Evolutionary conservation across 2,113 vertebrate genomes (phyloP).

Genomic region (Pavo muticus): DNA sequence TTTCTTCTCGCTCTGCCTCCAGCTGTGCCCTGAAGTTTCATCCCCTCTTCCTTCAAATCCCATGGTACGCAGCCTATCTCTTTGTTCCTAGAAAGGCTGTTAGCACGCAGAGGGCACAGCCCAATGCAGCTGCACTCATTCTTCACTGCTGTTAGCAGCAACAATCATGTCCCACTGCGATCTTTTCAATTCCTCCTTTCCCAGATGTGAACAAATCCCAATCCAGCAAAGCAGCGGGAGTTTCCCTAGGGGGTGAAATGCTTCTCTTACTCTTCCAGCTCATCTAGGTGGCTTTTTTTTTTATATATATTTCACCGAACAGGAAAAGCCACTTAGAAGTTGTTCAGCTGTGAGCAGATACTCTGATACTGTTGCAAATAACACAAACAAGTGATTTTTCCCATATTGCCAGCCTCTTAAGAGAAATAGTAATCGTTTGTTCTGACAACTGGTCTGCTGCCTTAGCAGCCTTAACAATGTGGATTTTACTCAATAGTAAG

Average conservation of each 20-base stretch:
- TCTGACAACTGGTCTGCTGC: not conserved
- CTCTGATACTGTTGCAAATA: not conserved
- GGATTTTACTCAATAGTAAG: not conserved
- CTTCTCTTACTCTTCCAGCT: not conserved
- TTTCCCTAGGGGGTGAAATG: not conserved
- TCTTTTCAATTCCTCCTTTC: not conserved
- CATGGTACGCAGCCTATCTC: not conserved
- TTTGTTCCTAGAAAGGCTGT: slow-evolving; percentile 10
- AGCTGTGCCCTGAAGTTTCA: not conserved
- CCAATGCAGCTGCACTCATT: not conserved
- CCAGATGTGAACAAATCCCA: not conserved
- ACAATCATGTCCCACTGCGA: not conserved
- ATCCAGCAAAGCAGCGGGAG: not conserved
- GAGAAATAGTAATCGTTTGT: not conserved
- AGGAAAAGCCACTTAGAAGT: not conserved
- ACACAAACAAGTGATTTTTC: not conserved
- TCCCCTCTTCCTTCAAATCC: not conserved
- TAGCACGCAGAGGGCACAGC: not conserved
- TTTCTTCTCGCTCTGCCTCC: not conserved
- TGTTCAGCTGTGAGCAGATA: not conserved
- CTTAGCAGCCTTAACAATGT: not conserved
- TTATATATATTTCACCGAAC: not conserved
- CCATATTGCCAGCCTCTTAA: not conserved
- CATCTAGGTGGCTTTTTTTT: not conserved
- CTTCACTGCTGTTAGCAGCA: not conserved